Evolutionary conservation across 2,113 vertebrate genomes (phyloP).

Genomic region (Alosa alosa): DNA sequence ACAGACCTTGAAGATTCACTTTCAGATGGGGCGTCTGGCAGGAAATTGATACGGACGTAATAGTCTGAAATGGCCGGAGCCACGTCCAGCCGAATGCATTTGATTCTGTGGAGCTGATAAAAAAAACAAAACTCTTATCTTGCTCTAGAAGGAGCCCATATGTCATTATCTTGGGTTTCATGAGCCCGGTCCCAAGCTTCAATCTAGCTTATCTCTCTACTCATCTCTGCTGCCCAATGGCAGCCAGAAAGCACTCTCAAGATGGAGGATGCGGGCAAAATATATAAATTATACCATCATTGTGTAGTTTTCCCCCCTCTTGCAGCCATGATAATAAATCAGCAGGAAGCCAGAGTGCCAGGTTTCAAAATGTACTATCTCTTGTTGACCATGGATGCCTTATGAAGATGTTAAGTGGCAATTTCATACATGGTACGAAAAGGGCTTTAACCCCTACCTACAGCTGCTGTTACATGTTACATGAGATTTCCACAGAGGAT

Average conservation of each 20-base stretch:
- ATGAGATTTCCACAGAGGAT: neutral
- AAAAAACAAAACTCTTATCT: conserved; percentile 58
- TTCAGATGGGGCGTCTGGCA: conserved; percentile 22
- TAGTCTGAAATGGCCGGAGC: conserved; percentile 29
- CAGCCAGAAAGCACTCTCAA: neutral
- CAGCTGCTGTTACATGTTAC: neutral
- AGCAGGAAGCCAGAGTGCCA: neutral
- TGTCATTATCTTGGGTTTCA: conserved; percentile 61
- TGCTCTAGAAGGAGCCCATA: conserved; percentile 55
- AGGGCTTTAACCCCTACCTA: neutral
- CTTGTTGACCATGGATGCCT: neutral
- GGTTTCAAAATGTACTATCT: neutral
- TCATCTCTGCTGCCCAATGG: conserved; percentile 5
- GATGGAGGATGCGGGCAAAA: neutral
- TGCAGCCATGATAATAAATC: neutral
- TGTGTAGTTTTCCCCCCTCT: neutral
- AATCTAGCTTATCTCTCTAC: conserved; percentile 54
- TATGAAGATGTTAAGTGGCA: too few species aligned
- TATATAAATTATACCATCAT: conserved; percentile 5
- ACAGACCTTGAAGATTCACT: conserved; percentile 35
- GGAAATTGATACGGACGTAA: conserved; percentile 32
- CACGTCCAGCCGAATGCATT: conserved; percentile 41
- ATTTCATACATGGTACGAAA: neutral
- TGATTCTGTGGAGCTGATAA: conserved; percentile 53
- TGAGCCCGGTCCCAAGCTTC: conserved; percentile 47